Conservation (phyloP, 2,797 vertebrate genomes). For the Limnodromus scolopaceus region DNA sequence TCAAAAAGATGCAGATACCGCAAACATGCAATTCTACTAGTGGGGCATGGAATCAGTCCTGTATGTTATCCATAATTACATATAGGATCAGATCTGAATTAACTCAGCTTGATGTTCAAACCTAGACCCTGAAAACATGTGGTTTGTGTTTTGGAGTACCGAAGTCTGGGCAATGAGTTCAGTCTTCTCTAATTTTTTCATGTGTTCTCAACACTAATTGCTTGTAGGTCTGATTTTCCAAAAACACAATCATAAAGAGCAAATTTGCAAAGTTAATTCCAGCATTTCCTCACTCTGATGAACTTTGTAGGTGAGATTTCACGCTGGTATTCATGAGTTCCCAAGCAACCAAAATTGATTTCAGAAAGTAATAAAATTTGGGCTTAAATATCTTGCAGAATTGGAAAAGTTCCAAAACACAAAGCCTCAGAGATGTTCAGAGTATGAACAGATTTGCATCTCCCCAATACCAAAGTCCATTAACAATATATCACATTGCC, state of each 20-base stretch:
- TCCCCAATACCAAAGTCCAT: background rate
- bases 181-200: background rate
- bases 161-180: background rate
- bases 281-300: background rate
- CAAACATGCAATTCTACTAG: background rate
- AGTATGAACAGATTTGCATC: background rate
- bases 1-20: background rate
- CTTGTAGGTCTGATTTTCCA: background rate
- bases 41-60: background rate
- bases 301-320: background rate
- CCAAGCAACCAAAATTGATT: background rate
- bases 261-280: slow-evolving; percentile 13
- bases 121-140: slow-evolving; percentile 5
- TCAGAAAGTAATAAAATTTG: background rate
- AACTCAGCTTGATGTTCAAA: slow-evolving; percentile 25
- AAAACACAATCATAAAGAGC: background rate
- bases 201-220: slow-evolving; percentile 3
- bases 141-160: slow-evolving; percentile 2
- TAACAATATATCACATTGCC: background rate
- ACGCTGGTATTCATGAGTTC: background rate
- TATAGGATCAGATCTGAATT: slow-evolving; percentile 28
- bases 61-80: slow-evolving; percentile 2
- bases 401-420: background rate
- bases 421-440: background rate
- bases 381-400: background rate